Percentiles rank a stretch among this genome's conserved stretches.
phyloP scores from a whole-genome alignment of 2,888 invertebrate species.

The Rapana venosa region DNA sequence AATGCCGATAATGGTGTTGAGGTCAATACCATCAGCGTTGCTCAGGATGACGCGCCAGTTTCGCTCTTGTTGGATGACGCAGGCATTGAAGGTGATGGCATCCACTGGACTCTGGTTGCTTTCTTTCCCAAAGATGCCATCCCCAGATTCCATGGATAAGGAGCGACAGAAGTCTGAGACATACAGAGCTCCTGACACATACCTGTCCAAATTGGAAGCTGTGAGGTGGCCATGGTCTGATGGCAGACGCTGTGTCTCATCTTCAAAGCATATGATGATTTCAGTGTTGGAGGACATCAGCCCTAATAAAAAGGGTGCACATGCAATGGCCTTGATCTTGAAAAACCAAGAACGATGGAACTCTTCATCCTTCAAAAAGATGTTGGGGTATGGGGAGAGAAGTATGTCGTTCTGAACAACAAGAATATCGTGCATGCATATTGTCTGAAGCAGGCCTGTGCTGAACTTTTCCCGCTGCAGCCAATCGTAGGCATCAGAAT shows the following conservation, averaged over 20 bases:
- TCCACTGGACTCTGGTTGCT: constrained; percentile 35
- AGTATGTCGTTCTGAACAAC: constrained; percentile 68
- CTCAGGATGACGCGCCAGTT: constrained; percentile 64
- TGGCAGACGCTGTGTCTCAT: constrained; percentile 45
- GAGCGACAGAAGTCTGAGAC: constrained; percentile 67
- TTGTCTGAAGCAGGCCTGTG: constrained; percentile 60
- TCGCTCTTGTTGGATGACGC: constrained; percentile 63
- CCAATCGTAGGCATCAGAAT: constrained; percentile 65
- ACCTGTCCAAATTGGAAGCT: constrained; percentile 45
- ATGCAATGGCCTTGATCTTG: constrained; percentile 66
- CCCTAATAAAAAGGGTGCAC: constrained; percentile 68
- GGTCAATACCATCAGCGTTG: constrained; percentile 62
- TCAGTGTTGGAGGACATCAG: constrained; percentile 64
- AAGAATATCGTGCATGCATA: constrained; percentile 60
- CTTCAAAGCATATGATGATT: constrained; percentile 63
- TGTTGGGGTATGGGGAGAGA: constrained; percentile 62
- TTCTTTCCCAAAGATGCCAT: constrained; percentile 49
- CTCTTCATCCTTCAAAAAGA: constrained; percentile 58
- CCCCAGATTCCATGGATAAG: constrained; percentile 46
- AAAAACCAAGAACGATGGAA: constrained; percentile 64
- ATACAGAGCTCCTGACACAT: constrained; percentile 55
- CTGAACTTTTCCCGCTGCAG: constrained; percentile 65
- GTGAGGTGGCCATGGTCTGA: constrained; percentile 52
- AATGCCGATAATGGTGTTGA: constrained; percentile 68
- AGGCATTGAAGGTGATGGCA: constrained; percentile 45